A percentile compares a stretch with the other conserved stretches of the same genome.
Evolutionary conservation across 1,140 invertebrate genomes (phyloP).

Genomic region (Thalassaphorura encarpata): DNA sequence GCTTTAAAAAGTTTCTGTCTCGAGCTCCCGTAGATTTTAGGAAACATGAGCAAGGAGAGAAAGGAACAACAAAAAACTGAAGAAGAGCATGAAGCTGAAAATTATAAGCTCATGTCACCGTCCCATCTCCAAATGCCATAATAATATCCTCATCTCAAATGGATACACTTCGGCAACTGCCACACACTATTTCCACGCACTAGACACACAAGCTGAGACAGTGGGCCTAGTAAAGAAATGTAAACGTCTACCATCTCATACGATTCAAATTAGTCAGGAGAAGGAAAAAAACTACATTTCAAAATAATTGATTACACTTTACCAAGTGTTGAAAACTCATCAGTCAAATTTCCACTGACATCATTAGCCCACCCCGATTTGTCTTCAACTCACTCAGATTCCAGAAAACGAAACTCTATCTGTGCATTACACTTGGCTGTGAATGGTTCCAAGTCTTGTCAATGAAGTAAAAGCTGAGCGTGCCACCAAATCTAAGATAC

Average conservation of each 20-base stretch:
- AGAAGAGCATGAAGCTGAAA: not conserved
- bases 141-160: too few species aligned
- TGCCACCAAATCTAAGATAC: not conserved
- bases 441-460: not conserved
- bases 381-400: not conserved
- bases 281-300: not conserved
- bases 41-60: not conserved
- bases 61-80: not conserved
- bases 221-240: too few species aligned
- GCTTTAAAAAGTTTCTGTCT: too few species aligned
- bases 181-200: too few species aligned
- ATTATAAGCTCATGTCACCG: too few species aligned
- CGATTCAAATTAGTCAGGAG: not conserved
- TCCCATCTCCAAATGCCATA: too few species aligned
- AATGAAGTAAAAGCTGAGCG: not conserved
- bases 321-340: constrained; percentile 22
- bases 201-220: too few species aligned
- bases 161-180: too few species aligned
- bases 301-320: constrained; percentile 24
- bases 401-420: not conserved
- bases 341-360: constrained; percentile 22
- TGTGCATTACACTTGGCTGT: too few species aligned
- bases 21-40: not conserved
- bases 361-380: constrained; percentile 25
- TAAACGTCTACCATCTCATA: too few species aligned